phyloP scores from a whole-genome alignment of 2,797 vertebrate species.

The Melanitta fusca region DNA sequence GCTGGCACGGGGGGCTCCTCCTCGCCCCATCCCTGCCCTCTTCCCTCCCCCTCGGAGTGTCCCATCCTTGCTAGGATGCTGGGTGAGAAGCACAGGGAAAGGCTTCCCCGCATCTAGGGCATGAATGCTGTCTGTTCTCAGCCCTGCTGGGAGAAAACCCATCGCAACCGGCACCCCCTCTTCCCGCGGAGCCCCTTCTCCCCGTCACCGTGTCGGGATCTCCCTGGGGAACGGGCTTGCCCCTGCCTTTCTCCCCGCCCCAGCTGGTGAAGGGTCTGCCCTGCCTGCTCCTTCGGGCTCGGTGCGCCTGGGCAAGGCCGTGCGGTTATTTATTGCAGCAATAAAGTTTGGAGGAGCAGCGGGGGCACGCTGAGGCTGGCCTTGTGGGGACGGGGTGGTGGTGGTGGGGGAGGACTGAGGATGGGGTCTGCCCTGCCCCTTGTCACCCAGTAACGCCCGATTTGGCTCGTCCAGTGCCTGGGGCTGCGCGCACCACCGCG shows the following conservation, averaged over 20 bases:
- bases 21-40: neutral
- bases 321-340: conserved; percentile 54
- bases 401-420: fast-evolving
- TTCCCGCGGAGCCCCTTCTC: neutral
- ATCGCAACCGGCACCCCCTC: fast-evolving
- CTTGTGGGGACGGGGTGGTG: too few relatives aligned
- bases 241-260: neutral
- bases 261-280: neutral
- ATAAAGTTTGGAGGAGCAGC: conserved; percentile 56
- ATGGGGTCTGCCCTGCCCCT: neutral
- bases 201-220: neutral
- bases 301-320: neutral
- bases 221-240: neutral
- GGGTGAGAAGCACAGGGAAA: neutral
- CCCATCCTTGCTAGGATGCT: neutral
- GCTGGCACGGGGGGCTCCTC: neutral
- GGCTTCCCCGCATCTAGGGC: neutral
- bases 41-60: fast-evolving
- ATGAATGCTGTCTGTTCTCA: neutral
- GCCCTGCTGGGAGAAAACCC: neutral
- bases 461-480: neutral
- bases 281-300: neutral
- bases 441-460: fast-evolving
- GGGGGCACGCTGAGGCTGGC: neutral
- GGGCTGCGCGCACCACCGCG: neutral